Percentiles rank a stretch among this genome's conserved stretches.
Conservation (phyloP, 2,113 vertebrate genomes). For the Datnioides undecimradiatus region DNA sequence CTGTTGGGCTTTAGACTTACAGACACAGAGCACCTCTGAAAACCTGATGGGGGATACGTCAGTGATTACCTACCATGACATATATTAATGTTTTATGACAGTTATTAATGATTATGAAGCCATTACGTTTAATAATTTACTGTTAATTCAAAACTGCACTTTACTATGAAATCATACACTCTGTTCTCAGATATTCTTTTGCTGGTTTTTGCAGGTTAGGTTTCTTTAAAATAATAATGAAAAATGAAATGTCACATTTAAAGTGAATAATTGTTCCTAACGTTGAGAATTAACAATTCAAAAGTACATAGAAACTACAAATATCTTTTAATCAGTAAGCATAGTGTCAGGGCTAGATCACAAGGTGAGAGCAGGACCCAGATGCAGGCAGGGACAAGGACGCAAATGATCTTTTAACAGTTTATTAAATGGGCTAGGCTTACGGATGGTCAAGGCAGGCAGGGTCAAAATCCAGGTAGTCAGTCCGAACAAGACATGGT, state of each 20-base stretch:
- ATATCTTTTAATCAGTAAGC: not conserved
- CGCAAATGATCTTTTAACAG: no score
- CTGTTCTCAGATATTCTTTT: conserved; percentile 18
- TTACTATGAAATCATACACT: not conserved
- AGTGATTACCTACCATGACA: conserved; percentile 46
- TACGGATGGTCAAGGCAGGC: no score
- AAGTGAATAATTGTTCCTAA: not conserved
- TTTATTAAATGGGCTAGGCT: no score
- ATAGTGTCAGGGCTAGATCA: no score
- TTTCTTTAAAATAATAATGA: not conserved
- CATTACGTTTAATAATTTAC: conserved; percentile 65
- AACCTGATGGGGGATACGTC: not conserved
- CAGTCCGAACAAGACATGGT: no score
- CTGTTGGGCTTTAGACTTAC: conserved; percentile 10
- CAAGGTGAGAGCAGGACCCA: no score
- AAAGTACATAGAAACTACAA: not conserved
- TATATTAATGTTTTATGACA: conserved; percentile 44
- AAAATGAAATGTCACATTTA: not conserved
- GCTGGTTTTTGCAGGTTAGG: conserved; percentile 7
- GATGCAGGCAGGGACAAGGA: no score
- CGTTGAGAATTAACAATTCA: not conserved
- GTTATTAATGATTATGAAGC: conserved; percentile 53
- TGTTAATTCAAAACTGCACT: conserved; percentile 1
- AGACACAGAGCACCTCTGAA: not conserved
- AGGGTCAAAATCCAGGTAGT: no score